phyloP scores from a whole-genome alignment of 2,888 invertebrate genomes.

The Pogonocherus hispidulus region DNA sequence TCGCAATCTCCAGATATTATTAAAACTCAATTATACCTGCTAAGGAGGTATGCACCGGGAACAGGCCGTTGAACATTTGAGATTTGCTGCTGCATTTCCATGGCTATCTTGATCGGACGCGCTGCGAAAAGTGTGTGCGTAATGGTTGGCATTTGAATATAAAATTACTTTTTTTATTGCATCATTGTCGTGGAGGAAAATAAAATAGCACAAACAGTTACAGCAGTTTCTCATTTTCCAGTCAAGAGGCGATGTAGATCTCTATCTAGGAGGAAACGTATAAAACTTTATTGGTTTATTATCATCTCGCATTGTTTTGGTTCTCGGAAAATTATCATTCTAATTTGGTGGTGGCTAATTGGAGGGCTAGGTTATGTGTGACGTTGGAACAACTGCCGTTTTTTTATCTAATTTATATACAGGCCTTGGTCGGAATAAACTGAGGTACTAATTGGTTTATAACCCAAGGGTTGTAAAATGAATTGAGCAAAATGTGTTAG shows the following conservation, averaged over 20 bases:
- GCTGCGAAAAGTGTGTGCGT: constrained; percentile 11
- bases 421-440: too few species aligned
- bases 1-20: background rate
- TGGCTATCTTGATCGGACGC: constrained; percentile 6
- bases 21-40: background rate
- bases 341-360: constrained; percentile 10
- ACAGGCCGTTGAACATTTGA: constrained; percentile 11
- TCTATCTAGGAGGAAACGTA: constrained; percentile 20
- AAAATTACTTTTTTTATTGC: constrained; percentile 20
- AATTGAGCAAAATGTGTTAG: too few species aligned
- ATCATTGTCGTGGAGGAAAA: constrained; percentile 16
- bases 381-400: too few species aligned
- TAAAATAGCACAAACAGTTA: constrained; percentile 10
- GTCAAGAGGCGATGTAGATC: constrained; percentile 15
- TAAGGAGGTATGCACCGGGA: constrained; percentile 1
- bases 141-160: constrained; percentile 24
- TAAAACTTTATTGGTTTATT: constrained; percentile 25
- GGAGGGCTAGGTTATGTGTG: too few species aligned
- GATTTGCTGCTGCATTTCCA: constrained; percentile 24
- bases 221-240: constrained; percentile 9
- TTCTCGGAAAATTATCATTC: constrained; percentile 10
- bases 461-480: too few species aligned
- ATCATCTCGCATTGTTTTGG: constrained; percentile 18
- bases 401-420: too few species aligned
- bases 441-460: too few species aligned